These are phyloP conservation scores for Psilanteris sp. DNA, from an alignment of 1,140 invertebrate genomes.

Conservation along the genomic window DNA sequence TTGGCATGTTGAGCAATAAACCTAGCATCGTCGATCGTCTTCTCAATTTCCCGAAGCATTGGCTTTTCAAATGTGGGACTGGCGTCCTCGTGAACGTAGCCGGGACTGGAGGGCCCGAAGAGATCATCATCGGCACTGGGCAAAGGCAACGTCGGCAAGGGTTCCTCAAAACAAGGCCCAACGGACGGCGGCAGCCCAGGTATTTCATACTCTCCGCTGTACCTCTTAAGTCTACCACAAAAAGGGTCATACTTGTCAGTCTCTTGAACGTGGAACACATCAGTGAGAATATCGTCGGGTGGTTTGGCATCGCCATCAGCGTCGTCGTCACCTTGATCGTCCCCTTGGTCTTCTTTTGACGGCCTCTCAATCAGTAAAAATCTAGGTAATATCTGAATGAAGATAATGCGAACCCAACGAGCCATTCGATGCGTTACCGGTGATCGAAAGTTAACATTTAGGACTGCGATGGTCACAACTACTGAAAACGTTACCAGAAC, in stretches of 20 bases:
- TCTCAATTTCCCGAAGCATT: constrained; percentile 88
- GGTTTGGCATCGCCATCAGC: constrained; percentile 80
- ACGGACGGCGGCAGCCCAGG: constrained; percentile 79
- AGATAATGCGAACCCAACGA: constrained; percentile 92
- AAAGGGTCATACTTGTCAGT: constrained; percentile 85
- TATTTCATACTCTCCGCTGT: constrained; percentile 86
- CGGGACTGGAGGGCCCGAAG: constrained; percentile 84
- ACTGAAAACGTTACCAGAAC: constrained; percentile 98
- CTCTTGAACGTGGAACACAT: constrained; percentile 86
- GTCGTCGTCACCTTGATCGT: constrained; percentile 83
- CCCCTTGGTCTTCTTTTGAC: constrained; percentile 85
- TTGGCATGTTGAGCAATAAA: constrained; percentile 96
- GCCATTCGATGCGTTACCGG: constrained; percentile 98
- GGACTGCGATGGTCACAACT: constrained; percentile 97
- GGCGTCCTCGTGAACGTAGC: constrained; percentile 82
- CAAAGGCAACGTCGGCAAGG: constrained; percentile 85
- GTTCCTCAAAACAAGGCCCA: constrained; percentile 83
- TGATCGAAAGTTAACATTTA: constrained; percentile 99
- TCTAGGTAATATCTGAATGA: constrained; percentile 93
- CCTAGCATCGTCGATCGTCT: constrained; percentile 92
- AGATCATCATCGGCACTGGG: constrained; percentile 89
- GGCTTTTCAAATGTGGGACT: constrained; percentile 90
- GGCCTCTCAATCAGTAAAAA: constrained; percentile 91
- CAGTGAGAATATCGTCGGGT: constrained; percentile 85
- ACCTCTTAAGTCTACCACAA: constrained; percentile 81